Evolutionary conservation across 2,113 vertebrate genomes (phyloP).

Genomic region (Nematolebias whitei): DNA sequence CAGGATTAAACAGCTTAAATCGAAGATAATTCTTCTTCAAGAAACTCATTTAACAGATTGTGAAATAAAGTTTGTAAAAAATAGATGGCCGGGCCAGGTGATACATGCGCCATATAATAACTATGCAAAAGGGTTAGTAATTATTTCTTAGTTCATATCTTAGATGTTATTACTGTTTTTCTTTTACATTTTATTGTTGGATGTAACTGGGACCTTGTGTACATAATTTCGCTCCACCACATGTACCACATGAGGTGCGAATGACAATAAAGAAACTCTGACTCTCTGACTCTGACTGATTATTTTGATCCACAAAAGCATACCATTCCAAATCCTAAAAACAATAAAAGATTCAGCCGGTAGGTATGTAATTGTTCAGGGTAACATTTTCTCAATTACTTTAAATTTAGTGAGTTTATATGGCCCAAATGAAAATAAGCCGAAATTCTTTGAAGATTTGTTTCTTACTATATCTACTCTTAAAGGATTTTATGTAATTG

Average conservation of each 20-base stretch:
- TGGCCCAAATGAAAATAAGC: not conserved
- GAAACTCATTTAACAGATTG: not conserved
- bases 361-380: constrained; percentile 4
- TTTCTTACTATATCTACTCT: not conserved
- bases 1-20: not conserved
- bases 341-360: not conserved
- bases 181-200: no score
- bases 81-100: not conserved
- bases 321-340: constrained; percentile 2
- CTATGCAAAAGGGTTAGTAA: not conserved
- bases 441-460: not conserved
- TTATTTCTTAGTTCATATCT: no score
- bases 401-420: not conserved
- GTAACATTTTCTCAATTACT: not conserved
- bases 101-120: not conserved
- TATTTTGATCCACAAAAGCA: constrained; percentile 3
- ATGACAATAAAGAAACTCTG: no score
- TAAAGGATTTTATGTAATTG: not conserved
- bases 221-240: no score
- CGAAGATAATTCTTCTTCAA: not conserved
- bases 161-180: no score
- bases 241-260: no score
- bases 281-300: no score
- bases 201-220: no score
- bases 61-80: not conserved